These are phyloP conservation scores for Caenorhabditis zanzibari DNA, from an alignment of 2,888 invertebrate species.

Conservation along the genomic window DNA sequence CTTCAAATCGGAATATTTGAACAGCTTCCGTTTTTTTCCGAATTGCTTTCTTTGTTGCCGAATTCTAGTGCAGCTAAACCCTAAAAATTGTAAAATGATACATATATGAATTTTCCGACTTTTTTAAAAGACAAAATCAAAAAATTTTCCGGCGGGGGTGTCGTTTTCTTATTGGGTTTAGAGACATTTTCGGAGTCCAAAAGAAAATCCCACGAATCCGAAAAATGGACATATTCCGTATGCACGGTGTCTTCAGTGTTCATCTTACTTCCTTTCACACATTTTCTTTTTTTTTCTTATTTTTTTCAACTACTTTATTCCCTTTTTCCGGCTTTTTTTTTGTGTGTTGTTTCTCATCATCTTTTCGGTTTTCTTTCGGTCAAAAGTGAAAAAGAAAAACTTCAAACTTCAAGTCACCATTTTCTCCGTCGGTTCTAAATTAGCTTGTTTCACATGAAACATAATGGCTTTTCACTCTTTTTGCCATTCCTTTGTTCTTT, in stretches of 20 bases:
- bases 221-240: conserved; percentile 24
- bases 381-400: not conserved
- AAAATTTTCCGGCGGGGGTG: not conserved
- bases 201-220: conserved; percentile 28
- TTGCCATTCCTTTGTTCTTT: conserved; percentile 38
- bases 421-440: conserved; percentile 40
- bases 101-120: not conserved
- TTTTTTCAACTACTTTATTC: not conserved
- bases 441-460: conserved; percentile 54
- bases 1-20: conserved; percentile 36
- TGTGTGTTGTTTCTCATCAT: conserved; percentile 44
- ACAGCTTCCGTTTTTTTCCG: conserved; percentile 16
- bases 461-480: conserved; percentile 60
- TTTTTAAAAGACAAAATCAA: not conserved
- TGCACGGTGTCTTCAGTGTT: conserved; percentile 23
- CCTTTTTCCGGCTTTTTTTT: conserved; percentile 18
- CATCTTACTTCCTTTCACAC: conserved; percentile 29
- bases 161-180: conserved; percentile 39
- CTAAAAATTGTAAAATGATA: conserved; percentile 6
- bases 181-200: conserved; percentile 4
- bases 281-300: not conserved
- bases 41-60: not conserved
- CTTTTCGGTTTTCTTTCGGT: conserved; percentile 13
- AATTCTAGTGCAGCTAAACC: no score
- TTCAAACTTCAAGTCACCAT: conserved; percentile 11